Evolutionary conservation across 2,888 invertebrate genomes (phyloP), one percentile per base, ranked within the genome.

Genomic region (Caenorhabditis afra): DNA sequence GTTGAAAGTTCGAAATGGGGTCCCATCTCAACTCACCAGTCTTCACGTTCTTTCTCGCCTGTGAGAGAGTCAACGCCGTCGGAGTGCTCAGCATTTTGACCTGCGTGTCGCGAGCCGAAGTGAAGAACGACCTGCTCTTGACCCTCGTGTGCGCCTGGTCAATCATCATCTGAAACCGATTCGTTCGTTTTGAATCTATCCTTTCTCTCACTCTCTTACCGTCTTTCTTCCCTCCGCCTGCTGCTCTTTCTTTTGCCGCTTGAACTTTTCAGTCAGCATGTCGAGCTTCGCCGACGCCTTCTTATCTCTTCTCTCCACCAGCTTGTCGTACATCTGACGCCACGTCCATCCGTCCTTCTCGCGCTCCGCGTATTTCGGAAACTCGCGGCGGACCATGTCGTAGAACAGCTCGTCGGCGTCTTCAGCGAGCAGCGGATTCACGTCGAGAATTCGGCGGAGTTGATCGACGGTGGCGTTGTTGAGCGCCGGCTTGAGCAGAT

Each of bases 111-210:
- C 55, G 41, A 7, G 52, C 68, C 1, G 57, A 49, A 2, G 44
- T 57, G 64, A 68, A 76, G 57, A 53, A 64, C 7, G 62, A 49
- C 12, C 55, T 53, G 12, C 64, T 44, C 14, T 50, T 39, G 16
- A 67, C 57, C 18, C 65, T 44, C 4, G 79, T 74, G 29, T 74
- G 79, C 12, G 79, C 79, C 52, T 65, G 57, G 14, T 79, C 79
- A 35, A 79, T 73, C 16, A 74, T 53, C 68, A 74, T 74, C 77
- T 77, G 53, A 44, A 53, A 53, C 4, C 16, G 18, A 35, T 4
- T n/a, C 16, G 29, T 37, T 14, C 5, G 11, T 29, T 29, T 20
- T 16, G 20, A 4, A 39, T n/a, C 12, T 4, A 16, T 52, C 44
- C 11, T 16, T n/a, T 64, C 23, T 3, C 22, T 20, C 10, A 35